A percentile compares a stretch with the other conserved stretches of the same genome.
Evolutionary conservation across 2,113 vertebrate species (phyloP).

Genomic region (Acrocephalus arundinaceus): DNA sequence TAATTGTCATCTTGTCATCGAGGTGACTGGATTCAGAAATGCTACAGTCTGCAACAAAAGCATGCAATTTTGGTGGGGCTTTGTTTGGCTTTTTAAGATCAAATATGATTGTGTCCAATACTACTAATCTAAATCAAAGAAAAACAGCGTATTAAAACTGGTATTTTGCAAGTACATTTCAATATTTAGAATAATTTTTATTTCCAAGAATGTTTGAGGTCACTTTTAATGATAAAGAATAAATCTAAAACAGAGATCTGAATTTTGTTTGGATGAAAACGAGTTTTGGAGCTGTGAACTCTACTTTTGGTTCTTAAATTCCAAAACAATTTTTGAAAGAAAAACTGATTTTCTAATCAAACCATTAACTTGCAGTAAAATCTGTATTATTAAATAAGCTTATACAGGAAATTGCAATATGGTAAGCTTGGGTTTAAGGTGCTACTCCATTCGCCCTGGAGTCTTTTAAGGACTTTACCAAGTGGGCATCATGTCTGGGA

Average conservation of each 20-base stretch:
- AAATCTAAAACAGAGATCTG: neutral
- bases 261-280: constrained; percentile 8
- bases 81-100: neutral
- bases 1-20: neutral
- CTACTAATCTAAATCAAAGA: neutral
- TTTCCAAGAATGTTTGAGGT: neutral
- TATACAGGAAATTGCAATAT: constrained; percentile 39
- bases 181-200: neutral
- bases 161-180: neutral
- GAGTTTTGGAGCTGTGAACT: neutral
- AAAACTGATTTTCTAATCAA: constrained; percentile 45
- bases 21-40: neutral
- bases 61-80: neutral
- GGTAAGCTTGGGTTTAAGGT: constrained; percentile 65
- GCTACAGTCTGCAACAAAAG: neutral
- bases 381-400: constrained; percentile 46
- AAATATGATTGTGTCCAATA: neutral
- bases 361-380: constrained; percentile 39
- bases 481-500: constrained; percentile 98
- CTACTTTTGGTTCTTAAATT: neutral
- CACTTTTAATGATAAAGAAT: neutral
- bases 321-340: neutral
- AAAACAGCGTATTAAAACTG: neutral
- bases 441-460: constrained; percentile 31
- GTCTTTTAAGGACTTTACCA: constrained; percentile 78